A percentile compares a stretch with the other conserved stretches of the same genome.
These are phyloP conservation scores for Prietella phreatophila DNA, from an alignment of 2,113 vertebrate species.

Conservation along the genomic window DNA sequence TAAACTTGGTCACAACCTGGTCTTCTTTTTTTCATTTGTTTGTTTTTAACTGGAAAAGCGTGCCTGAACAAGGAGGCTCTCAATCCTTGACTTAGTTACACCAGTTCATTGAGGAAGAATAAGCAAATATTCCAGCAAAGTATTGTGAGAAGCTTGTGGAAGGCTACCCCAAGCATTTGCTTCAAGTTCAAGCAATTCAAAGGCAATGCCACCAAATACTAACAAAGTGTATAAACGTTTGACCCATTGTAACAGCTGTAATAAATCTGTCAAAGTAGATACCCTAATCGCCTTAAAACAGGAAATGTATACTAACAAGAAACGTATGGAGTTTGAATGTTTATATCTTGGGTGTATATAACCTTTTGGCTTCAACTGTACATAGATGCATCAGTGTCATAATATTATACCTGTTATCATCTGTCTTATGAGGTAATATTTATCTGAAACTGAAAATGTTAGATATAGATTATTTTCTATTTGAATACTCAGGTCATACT, in stretches of 20 bases:
- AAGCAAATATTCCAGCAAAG: neutral
- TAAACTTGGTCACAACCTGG: neutral
- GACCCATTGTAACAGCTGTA: neutral
- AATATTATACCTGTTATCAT: neutral
- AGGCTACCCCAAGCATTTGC: neutral
- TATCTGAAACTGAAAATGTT: neutral
- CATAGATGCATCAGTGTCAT: neutral
- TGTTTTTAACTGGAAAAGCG: neutral
- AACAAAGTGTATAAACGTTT: neutral
- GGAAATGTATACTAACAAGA: neutral
- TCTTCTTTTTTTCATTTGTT: too few species aligned
- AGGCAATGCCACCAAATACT: neutral
- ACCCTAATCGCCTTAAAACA: neutral
- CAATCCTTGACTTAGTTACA: neutral
- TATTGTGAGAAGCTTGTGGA: neutral
- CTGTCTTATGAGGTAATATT: neutral
- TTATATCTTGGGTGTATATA: neutral
- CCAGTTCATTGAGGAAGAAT: neutral
- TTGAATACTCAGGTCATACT: slow-evolving; percentile 64
- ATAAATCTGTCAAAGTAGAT: neutral
- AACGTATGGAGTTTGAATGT: neutral
- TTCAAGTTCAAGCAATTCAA: neutral
- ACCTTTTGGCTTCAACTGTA: neutral
- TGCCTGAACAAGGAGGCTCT: neutral
- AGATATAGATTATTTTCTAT: slow-evolving; percentile 23